Evolutionary conservation across 2,113 vertebrate genomes (phyloP).

Genomic region (Scatophagus argus): DNA sequence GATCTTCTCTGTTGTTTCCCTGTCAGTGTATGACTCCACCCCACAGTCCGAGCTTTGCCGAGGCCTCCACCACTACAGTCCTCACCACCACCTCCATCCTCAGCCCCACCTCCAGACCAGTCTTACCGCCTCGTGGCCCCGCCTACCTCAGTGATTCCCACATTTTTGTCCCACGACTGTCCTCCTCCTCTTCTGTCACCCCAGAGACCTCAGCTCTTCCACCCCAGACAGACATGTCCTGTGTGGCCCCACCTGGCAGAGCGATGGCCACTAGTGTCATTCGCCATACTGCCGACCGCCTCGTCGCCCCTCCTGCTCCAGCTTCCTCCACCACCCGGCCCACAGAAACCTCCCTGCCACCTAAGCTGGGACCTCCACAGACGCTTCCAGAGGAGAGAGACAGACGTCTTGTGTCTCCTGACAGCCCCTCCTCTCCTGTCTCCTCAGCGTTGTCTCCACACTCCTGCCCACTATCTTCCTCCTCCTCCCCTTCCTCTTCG

Average conservation of each 20-base stretch:
- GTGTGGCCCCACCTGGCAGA: conserved; percentile 69
- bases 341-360: conserved; percentile 31
- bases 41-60: conserved; percentile 92
- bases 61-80: conserved; percentile 79
- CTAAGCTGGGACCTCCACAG: conserved; percentile 18
- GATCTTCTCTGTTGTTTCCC: not conserved
- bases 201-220: conserved; percentile 63
- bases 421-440: conserved; percentile 70
- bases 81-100: conserved; percentile 61
- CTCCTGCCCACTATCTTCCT: conserved; percentile 72
- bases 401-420: conserved; percentile 4
- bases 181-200: not conserved
- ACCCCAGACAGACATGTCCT: conserved; percentile 51
- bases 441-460: conserved; percentile 68
- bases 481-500: conserved; percentile 78
- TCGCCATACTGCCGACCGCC: conserved; percentile 88
- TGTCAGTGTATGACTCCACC: conserved; percentile 97
- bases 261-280: conserved; percentile 91
- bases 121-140: conserved; percentile 59
- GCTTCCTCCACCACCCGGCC: conserved; percentile 28
- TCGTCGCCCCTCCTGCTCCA: conserved; percentile 64
- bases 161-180: not conserved
- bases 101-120: conserved; percentile 76
- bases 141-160: conserved; percentile 5
- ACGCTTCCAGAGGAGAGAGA: conserved; percentile 55